A percentile compares a stretch with the other conserved stretches of the same genome.
phyloP scores from a whole-genome alignment of 2,797 vertebrate species.

The Ceyx erithaca region DNA sequence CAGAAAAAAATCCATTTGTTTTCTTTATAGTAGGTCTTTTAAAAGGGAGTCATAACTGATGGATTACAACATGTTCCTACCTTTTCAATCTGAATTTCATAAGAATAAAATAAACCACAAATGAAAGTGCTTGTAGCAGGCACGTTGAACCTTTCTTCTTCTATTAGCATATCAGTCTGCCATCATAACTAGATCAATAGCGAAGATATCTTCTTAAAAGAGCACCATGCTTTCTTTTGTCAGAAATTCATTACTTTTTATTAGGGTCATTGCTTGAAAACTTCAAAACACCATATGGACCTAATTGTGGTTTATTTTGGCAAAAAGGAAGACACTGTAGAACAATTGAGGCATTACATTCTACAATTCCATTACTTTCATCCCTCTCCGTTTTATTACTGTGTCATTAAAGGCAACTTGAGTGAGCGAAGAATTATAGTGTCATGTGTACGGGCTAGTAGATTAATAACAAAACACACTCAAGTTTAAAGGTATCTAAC shows the following conservation, averaged over 20 bases:
- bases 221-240: constrained; percentile 82
- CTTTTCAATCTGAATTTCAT: constrained; percentile 76
- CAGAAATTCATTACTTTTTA: constrained; percentile 90
- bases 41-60: constrained; percentile 69
- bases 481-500: constrained; percentile 87
- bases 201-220: constrained; percentile 82
- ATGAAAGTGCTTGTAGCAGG: constrained; percentile 75
- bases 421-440: constrained; percentile 87
- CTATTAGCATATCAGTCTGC: constrained; percentile 78
- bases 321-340: constrained; percentile 85
- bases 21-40: constrained; percentile 69
- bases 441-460: constrained; percentile 84
- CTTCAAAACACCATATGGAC: constrained; percentile 93
- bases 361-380: constrained; percentile 87
- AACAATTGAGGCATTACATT: constrained; percentile 87
- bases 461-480: constrained; percentile 86
- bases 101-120: constrained; percentile 77
- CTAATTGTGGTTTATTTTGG: constrained; percentile 90
- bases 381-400: constrained; percentile 85
- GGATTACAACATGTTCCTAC: constrained; percentile 73
- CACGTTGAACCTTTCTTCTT: constrained; percentile 74
- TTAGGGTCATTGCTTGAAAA: constrained; percentile 88
- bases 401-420: constrained; percentile 87
- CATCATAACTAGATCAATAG: constrained; percentile 83
- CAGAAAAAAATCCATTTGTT: constrained; percentile 52